phyloP scores from a whole-genome alignment of 2,113 vertebrate genomes.

The Silurus glanis region DNA sequence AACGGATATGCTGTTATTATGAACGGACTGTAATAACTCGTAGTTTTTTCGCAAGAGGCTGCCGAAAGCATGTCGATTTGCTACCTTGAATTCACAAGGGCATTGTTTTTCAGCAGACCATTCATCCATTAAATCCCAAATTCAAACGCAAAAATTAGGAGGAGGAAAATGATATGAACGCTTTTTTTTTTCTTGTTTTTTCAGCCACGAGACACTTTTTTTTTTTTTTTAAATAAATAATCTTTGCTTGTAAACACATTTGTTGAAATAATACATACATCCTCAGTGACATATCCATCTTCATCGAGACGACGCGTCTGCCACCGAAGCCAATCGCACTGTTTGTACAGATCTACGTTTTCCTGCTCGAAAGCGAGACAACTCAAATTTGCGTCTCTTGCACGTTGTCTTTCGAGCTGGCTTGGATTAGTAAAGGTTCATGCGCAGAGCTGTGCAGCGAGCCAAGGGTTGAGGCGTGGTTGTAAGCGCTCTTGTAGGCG shows the following conservation, averaged over 20 bases:
- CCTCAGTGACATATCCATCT: slow-evolving; percentile 72
- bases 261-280: slow-evolving; percentile 93
- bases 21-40: not conserved
- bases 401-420: slow-evolving; percentile 79
- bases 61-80: slow-evolving; percentile 26
- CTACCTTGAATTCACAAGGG: slow-evolving; percentile 41
- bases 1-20: slow-evolving; percentile 33
- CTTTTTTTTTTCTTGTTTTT: slow-evolving; percentile 78
- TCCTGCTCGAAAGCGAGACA: slow-evolving; percentile 78
- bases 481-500: slow-evolving; percentile 96
- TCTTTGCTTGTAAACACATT: slow-evolving; percentile 98
- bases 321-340: slow-evolving; percentile 24
- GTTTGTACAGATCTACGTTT: slow-evolving; percentile 44
- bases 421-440: slow-evolving; percentile 95
- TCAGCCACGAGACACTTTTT: slow-evolving; percentile 94
- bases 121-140: slow-evolving; percentile 68
- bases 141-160: slow-evolving; percentile 63
- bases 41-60: slow-evolving; percentile 26
- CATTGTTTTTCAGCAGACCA: slow-evolving; percentile 59
- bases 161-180: slow-evolving; percentile 86
- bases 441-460: slow-evolving; percentile 98
- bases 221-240: slow-evolving; percentile 98
- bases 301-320: slow-evolving; percentile 43
- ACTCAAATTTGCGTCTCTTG: slow-evolving; percentile 80
- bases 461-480: slow-evolving; percentile 92